Base-by-base conservation (phyloP, 1,140 invertebrate genomes). In the Brachionus paranguensis region DNA sequence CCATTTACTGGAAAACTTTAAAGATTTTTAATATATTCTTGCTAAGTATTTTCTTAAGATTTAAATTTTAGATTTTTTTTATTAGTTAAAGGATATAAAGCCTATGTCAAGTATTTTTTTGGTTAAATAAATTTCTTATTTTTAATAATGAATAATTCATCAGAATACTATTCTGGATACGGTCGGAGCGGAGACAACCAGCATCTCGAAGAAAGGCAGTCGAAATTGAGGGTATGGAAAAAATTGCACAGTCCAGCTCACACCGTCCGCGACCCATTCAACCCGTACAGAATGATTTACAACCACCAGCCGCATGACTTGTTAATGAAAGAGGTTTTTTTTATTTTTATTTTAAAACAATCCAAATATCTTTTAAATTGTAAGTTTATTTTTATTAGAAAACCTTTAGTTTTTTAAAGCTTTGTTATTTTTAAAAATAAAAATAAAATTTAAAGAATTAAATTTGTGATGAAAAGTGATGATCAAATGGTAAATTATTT, bases 181-280 rank as follows among this genome's bases (percentile, higher is more conserved):
- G 53, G 53, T 24, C 53, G 53, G 8, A 60, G 53, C 53, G 53
- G 53, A 60, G 53, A 60, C 53, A 60, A 60, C 17, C 53, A 20
- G 53, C n/a, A 20, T 20, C 53, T 60, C 53, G 24, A 41, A 14
- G 78, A 60, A 41, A 43, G 20, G 37, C 24, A 33, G 12, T 20
- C 78, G 33, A 64, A 81, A 7, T 60, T 37, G 29, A 60, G 78
- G 27, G 60, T 81, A 20, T 81, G 78, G 78, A 81, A 81, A 68
- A 60, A 68, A 12, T 7, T 81, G 29, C 64, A 64, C 53, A 81
- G 64, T 60, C 78, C 78, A 11, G 78, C n/a, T 5, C 53, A 81
- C 37, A 41, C 17, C 3, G 5, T 8, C 33, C 41, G 10, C 14
- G 78, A 81, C 60, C 78, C 78, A 10, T 7, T 17, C 43, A 55